A percentile compares a stretch with the other conserved stretches of the same genome.
Evolutionary conservation across 2,797 vertebrate genomes (phyloP).

Genomic region (Aldrovandia affinis): DNA sequence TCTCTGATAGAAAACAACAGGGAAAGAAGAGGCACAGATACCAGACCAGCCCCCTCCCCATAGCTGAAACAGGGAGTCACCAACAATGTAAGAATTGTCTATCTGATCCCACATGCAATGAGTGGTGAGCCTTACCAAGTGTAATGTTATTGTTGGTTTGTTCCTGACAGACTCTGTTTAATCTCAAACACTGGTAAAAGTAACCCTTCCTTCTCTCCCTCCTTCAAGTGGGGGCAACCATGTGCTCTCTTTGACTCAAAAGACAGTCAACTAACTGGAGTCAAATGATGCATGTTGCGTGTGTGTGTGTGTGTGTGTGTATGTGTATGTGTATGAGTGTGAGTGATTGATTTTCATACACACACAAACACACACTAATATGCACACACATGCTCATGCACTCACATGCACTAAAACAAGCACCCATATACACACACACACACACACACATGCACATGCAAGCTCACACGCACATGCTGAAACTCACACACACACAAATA

Average conservation of each 20-base stretch:
- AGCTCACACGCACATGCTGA: background rate
- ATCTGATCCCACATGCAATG: background rate
- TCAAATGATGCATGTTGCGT: background rate
- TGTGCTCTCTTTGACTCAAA: background rate
- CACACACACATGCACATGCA: background rate
- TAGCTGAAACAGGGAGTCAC: background rate
- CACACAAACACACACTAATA: background rate
- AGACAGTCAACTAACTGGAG: too few relatives aligned
- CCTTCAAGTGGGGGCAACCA: background rate
- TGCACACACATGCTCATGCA: background rate
- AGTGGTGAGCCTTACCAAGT: background rate
- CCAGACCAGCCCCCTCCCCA: too few relatives aligned
- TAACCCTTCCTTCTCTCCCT: too few relatives aligned
- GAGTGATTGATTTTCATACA: background rate
- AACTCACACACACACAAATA: background rate
- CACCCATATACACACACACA: background rate
- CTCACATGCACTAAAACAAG: too few relatives aligned
- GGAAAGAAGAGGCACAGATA: background rate
- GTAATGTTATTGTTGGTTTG: too few relatives aligned
- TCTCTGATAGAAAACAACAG: background rate
- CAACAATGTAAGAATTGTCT: background rate
- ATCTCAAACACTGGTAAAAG: too few relatives aligned
- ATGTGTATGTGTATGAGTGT: background rate
- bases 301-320: background rate
- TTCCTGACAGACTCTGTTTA: too few relatives aligned